Percentiles rank a stretch among this genome's conserved stretches.
Conservation (phyloP, 2,113 vertebrate species). For the Perognathus longimembris region DNA sequence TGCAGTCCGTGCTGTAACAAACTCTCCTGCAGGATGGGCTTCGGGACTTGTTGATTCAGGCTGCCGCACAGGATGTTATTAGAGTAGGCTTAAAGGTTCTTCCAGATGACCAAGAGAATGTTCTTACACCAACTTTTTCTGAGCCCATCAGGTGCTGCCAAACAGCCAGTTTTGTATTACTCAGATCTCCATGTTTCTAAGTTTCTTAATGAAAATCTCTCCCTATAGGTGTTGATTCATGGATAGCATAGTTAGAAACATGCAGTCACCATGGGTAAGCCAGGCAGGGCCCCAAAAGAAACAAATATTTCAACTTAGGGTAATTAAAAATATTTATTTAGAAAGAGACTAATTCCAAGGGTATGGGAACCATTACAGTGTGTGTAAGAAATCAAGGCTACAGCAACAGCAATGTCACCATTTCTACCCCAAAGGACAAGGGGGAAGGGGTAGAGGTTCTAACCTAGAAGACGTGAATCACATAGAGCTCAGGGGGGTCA, state of each 20-base stretch:
- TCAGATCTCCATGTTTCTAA: background rate
- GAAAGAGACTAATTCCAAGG: slow-evolving; percentile 24
- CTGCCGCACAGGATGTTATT: background rate
- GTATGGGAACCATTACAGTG: background rate
- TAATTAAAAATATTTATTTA: slow-evolving; percentile 18
- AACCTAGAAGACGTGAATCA: background rate
- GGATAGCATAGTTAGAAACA: background rate
- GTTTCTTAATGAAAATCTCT: background rate
- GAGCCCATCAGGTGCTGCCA: background rate
- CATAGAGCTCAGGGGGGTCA: background rate
- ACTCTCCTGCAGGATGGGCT: background rate
- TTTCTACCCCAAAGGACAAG: background rate
- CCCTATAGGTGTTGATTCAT: background rate
- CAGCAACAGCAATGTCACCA: background rate
- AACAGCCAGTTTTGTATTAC: background rate
- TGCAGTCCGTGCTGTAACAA: background rate
- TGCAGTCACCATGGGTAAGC: background rate
- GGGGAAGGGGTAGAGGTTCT: background rate
- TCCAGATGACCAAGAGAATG: background rate
- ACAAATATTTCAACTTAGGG: slow-evolving; percentile 18
- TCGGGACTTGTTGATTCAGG: too few relatives aligned
- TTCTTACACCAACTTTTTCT: background rate
- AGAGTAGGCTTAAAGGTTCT: background rate
- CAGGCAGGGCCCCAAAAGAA: background rate
- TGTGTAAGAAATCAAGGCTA: background rate